Conservation (phyloP, 2,797 vertebrate genomes). For the Cynopterus sphinx region DNA sequence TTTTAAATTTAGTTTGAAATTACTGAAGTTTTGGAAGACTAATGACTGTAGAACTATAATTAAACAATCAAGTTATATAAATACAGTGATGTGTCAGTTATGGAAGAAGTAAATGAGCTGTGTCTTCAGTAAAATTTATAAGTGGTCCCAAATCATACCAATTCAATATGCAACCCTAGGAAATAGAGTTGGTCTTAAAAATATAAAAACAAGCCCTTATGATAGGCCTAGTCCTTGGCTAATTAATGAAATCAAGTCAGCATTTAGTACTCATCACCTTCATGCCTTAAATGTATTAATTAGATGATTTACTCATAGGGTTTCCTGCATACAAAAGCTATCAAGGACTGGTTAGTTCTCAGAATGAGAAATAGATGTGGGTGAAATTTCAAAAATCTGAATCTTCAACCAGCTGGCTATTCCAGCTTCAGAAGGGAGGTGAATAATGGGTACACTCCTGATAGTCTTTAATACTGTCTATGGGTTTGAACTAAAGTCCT, state of each 20-base stretch:
- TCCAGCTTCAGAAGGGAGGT: neutral
- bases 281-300: neutral
- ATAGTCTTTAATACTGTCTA: neutral
- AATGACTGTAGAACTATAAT: too few relatives aligned
- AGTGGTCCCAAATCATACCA: too few relatives aligned
- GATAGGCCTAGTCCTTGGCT: neutral
- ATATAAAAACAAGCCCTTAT: too few relatives aligned
- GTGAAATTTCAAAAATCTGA: neutral
- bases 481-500: neutral
- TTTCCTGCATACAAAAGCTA: neutral
- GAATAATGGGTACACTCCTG: neutral
- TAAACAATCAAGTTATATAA: too few relatives aligned
- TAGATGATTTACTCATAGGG: neutral
- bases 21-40: too few relatives aligned
- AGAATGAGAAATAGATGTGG: neutral
- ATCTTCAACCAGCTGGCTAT: neutral
- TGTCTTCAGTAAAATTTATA: too few relatives aligned
- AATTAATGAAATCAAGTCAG: neutral
- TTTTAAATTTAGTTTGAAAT: too few relatives aligned
- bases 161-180: too few relatives aligned
- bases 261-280: neutral
- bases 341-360: neutral
- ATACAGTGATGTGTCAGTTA: too few relatives aligned
- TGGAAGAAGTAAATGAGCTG: too few relatives aligned
- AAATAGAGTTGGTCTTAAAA: too few relatives aligned